Percentiles rank a stretch among this genome's conserved stretches.
Conservation (phyloP, 2,113 vertebrate species). For the Seriola dumerili region DNA sequence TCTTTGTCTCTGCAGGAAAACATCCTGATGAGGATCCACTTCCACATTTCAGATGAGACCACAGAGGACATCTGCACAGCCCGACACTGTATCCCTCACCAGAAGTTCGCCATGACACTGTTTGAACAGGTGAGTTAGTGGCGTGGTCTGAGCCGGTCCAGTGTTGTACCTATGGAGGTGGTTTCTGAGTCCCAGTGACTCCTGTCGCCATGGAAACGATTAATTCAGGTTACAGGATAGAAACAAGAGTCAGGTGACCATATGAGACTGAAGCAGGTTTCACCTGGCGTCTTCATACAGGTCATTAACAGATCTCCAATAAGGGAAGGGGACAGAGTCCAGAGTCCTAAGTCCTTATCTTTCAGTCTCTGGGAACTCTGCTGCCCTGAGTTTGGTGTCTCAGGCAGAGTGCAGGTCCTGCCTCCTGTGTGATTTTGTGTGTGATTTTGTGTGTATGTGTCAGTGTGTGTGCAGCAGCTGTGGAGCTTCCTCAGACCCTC, state of each 20-base stretch:
- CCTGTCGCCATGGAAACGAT: background rate
- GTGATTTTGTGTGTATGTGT: constrained; percentile 33
- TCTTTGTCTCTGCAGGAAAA: constrained; percentile 87
- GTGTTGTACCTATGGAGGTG: background rate
- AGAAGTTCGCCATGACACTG: constrained; percentile 98
- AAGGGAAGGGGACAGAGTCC: no score
- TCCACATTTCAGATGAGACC: constrained; percentile 96
- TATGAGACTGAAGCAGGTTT: no score
- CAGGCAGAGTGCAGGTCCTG: no score
- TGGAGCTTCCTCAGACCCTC: constrained; percentile 94
- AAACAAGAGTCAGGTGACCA: no score
- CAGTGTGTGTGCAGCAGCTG: constrained; percentile 97
- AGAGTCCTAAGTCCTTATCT: no score
- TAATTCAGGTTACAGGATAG: no score
- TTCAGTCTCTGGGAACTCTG: no score
- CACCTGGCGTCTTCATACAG: no score
- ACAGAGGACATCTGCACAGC: constrained; percentile 97
- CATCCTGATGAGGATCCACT: constrained; percentile 96
- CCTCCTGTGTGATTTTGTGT: background rate
- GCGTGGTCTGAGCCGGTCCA: background rate
- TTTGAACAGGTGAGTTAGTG: constrained; percentile 93
- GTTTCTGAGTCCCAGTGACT: background rate
- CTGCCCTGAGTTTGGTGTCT: no score
- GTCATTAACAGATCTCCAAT: no score
- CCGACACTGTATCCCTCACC: constrained; percentile 95